Evolutionary conservation across 2,797 vertebrate species (phyloP).

Genomic region (Loris lydekkerianus): DNA sequence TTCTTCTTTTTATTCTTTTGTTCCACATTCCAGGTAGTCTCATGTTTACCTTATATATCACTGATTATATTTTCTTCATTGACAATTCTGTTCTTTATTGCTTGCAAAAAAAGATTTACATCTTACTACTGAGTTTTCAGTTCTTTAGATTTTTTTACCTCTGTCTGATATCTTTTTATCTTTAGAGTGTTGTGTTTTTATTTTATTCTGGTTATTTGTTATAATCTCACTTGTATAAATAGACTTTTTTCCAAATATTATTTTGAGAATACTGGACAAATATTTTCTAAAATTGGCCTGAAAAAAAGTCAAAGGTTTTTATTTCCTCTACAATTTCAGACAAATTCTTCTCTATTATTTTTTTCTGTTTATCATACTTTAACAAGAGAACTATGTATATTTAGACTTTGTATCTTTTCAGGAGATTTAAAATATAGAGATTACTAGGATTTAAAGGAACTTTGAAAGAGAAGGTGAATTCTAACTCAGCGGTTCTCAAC

Average conservation of each 20-base stretch:
- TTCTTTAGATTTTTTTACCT: not conserved
- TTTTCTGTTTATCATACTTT: not conserved
- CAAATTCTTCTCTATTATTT: not conserved
- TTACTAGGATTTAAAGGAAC: not conserved
- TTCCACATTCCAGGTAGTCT: not conserved
- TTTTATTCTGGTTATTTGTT: not conserved
- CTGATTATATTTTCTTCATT: not conserved
- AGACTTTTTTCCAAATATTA: not conserved
- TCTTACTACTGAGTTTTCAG: not conserved
- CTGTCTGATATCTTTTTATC: not conserved
- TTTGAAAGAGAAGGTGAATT: not conserved
- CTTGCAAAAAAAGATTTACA: not conserved
- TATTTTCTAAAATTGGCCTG: constrained; percentile 11
- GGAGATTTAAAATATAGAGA: not conserved
- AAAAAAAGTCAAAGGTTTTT: not conserved
- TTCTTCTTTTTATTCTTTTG: not conserved
- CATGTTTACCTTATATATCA: not conserved
- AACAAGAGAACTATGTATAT: not conserved
- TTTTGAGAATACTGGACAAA: not conserved
- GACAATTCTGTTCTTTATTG: not conserved
- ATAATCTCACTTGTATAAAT: not conserved
- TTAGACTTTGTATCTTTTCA: not conserved
- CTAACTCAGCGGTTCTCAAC: no score
- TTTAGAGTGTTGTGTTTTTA: constrained; percentile 21
- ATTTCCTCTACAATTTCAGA: not conserved